phyloP scores from a whole-genome alignment of 1,140 invertebrate genomes.

The Bombus sylvicola region DNA sequence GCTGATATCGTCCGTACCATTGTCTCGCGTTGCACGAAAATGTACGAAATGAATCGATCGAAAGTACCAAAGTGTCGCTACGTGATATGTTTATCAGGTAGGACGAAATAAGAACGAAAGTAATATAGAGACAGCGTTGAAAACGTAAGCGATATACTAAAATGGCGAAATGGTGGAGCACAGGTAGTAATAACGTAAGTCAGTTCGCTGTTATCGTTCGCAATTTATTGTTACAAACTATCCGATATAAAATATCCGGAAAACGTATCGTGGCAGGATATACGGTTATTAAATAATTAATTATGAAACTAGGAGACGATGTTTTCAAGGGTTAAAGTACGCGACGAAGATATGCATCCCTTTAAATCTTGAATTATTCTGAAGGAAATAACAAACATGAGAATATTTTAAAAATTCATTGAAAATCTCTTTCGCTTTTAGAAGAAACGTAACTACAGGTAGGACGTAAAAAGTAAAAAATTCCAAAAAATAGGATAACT shows the following conservation, averaged over 20 bases:
- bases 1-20: conserved; percentile 62
- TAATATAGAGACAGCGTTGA: not conserved
- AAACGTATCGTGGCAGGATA: no score
- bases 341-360: no score
- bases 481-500: not conserved
- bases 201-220: no score
- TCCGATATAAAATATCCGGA: no score
- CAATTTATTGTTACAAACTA: no score
- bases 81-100: no score
- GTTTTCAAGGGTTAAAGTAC: no score
- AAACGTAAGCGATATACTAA: not conserved
- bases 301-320: no score
- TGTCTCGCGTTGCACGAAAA: conserved; percentile 8
- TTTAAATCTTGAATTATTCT: not conserved
- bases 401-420: not conserved
- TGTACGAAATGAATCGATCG: conserved; percentile 4
- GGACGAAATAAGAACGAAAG: no score
- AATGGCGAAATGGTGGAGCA: not conserved
- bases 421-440: not conserved
- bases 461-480: not conserved
- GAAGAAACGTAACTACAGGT: no score
- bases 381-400: not conserved
- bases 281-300: no score
- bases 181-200: no score
- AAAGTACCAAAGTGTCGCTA: not conserved